These are phyloP conservation scores for Thera obeliscata DNA, from an alignment of 2,888 invertebrate species.

Conservation along the genomic window DNA sequence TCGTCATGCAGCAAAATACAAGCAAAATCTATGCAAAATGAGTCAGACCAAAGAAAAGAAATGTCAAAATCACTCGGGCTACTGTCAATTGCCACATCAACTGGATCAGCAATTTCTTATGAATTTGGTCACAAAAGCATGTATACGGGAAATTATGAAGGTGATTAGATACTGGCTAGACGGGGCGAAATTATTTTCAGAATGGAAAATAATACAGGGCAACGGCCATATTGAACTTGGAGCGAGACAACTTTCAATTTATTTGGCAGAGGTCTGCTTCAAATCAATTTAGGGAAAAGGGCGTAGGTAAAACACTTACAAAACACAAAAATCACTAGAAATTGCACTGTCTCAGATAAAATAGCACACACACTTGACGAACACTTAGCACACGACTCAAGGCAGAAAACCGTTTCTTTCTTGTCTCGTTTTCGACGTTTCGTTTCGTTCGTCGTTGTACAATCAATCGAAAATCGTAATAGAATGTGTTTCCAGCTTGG, in stretches of 20 bases:
- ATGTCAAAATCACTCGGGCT: slow-evolving; percentile 73
- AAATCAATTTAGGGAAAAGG: slow-evolving; percentile 21
- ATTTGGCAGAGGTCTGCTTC: slow-evolving; percentile 27
- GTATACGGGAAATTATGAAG: not conserved
- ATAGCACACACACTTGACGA: slow-evolving; percentile 74
- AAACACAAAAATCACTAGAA: slow-evolving; percentile 68
- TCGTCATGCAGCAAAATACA: slow-evolving; percentile 8
- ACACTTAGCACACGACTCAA: slow-evolving; percentile 79
- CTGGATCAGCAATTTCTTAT: slow-evolving; percentile 49
- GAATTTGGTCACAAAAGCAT: slow-evolving; percentile 13
- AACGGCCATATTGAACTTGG: slow-evolving; percentile 83
- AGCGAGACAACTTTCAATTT: slow-evolving; percentile 47
- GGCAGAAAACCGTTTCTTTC: slow-evolving; percentile 72
- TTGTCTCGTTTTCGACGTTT: slow-evolving; percentile 49
- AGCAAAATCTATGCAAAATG: slow-evolving; percentile 56
- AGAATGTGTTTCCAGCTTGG: slow-evolving; percentile 5
- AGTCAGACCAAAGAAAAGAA: slow-evolving; percentile 64
- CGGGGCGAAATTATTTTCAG: slow-evolving; percentile 11
- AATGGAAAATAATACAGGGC: slow-evolving; percentile 57
- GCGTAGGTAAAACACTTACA: slow-evolving; percentile 65
- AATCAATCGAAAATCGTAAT: slow-evolving; percentile 15
- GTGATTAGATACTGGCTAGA: not conserved
- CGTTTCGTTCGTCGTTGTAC: slow-evolving; percentile 12
- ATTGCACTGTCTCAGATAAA: slow-evolving; percentile 65
- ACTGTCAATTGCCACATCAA: slow-evolving; percentile 83